phyloP scores from a whole-genome alignment of 2,888 invertebrate species.

The Microctonus brassicae region DNA sequence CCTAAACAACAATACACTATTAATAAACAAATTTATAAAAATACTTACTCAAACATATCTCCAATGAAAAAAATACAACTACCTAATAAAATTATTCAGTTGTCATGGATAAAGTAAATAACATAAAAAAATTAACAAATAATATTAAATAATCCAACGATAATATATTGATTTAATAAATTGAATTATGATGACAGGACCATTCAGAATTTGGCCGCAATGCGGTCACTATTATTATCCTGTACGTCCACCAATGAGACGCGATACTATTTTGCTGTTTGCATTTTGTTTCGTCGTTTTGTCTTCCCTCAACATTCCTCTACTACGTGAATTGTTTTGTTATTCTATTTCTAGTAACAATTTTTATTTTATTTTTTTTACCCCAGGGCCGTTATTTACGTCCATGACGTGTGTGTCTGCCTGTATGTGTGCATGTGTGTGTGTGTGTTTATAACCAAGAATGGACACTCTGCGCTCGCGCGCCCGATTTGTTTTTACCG shows the following conservation, averaged over 20 bases:
- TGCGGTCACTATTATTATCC: slow-evolving; percentile 4
- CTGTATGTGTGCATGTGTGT: too few species aligned
- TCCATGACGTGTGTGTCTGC: slow-evolving; percentile 49
- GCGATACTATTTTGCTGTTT: background rate
- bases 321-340: slow-evolving; percentile 46
- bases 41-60: too few species aligned
- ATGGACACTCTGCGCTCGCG: slow-evolving; percentile 39
- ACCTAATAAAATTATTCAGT: too few species aligned
- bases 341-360: slow-evolving; percentile 54
- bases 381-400: slow-evolving; percentile 53
- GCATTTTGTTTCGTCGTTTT: background rate
- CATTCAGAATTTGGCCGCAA: background rate
- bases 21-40: too few species aligned
- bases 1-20: too few species aligned
- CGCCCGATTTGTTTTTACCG: slow-evolving; percentile 29
- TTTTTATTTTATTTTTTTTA: slow-evolving; percentile 42
- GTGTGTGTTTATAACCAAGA: slow-evolving; percentile 14
- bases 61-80: too few species aligned
- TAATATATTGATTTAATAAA: background rate
- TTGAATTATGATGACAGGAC: background rate
- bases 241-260: background rate
- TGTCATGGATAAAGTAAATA: too few species aligned
- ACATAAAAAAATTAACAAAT: background rate
- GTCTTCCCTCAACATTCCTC: background rate
- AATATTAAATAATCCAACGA: background rate